phyloP scores from a whole-genome alignment of 1,140 invertebrate species.

The Medauroidea extradentata region DNA sequence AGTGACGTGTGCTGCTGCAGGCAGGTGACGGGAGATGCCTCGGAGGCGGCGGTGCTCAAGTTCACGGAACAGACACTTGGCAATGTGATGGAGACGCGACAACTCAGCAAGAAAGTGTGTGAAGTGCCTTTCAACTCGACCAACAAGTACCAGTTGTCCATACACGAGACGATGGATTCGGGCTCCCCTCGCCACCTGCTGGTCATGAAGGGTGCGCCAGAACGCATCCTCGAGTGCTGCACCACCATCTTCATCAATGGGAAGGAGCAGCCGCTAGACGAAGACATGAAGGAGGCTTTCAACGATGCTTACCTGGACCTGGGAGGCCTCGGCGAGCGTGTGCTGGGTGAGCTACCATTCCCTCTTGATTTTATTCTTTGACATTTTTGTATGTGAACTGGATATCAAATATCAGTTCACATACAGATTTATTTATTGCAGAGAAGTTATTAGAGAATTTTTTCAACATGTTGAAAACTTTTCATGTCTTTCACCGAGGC shows the following conservation, averaged over 20 bases:
- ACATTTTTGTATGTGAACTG: too few species aligned
- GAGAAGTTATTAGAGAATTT: too few species aligned
- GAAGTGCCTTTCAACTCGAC: conserved; percentile 85
- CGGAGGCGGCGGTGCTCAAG: conserved; percentile 74
- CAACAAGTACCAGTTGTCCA: conserved; percentile 79
- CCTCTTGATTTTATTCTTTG: too few species aligned
- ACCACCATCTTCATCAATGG: conserved; percentile 47
- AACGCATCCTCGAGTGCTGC: conserved; percentile 56
- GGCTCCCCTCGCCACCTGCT: conserved; percentile 47
- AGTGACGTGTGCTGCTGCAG: conserved; percentile 45
- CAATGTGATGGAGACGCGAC: conserved; percentile 57
- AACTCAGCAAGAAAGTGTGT: conserved; percentile 65
- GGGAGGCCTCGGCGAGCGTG: conserved; percentile 66
- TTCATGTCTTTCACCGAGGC: too few species aligned
- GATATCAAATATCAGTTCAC: too few species aligned
- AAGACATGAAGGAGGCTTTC: conserved; percentile 38
- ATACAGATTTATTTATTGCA: too few species aligned
- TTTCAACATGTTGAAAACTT: too few species aligned
- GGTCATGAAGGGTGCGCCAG: conserved; percentile 73
- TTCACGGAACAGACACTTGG: conserved; percentile 66
- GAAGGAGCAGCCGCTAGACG: not conserved
- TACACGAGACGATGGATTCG: conserved; percentile 49
- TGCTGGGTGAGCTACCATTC: conserved; percentile 44
- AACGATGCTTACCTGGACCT: conserved; percentile 47
- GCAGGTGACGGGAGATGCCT: conserved; percentile 70